Conservation (phyloP, 2,797 vertebrate genomes). For the Distichodus sexfasciatus region DNA sequence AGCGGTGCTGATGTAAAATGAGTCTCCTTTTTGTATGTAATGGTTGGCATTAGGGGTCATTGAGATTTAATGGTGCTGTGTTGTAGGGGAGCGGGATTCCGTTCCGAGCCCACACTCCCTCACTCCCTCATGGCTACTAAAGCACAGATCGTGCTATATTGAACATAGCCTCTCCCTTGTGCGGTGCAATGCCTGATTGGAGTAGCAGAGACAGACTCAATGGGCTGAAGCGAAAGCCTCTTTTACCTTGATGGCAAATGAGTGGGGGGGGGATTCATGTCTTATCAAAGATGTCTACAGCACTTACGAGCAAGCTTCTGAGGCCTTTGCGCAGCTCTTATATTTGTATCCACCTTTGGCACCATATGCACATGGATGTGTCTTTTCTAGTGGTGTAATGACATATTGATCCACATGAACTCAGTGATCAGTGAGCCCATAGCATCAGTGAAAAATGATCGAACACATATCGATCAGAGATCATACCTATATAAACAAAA, state of each 20-base stretch:
- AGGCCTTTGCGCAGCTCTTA: neutral
- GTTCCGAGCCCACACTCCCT: constrained; percentile 31
- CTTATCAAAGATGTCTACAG: neutral
- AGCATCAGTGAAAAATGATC: too few species aligned
- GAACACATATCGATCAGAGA: too few species aligned
- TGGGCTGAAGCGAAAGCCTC: constrained; percentile 28
- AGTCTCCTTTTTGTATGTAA: constrained; percentile 23
- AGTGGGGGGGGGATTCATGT: neutral
- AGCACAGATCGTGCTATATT: constrained; percentile 36
- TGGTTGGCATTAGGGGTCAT: constrained; percentile 20
- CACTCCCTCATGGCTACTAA: constrained; percentile 21
- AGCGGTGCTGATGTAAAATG: constrained; percentile 14
- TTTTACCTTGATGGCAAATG: constrained; percentile 32
- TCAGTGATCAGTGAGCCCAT: too few species aligned
- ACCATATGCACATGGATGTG: neutral
- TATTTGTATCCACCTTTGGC: neutral
- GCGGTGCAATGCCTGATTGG: constrained; percentile 14
- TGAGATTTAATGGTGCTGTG: constrained; percentile 39
- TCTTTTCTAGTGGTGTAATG: too few species aligned
- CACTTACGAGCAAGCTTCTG: neutral
- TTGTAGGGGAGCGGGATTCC: constrained; percentile 27
- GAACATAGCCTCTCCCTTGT: constrained; percentile 9
- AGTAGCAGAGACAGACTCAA: constrained; percentile 28
- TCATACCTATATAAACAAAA: too few species aligned
- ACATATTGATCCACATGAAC: too few species aligned